A percentile compares a stretch with the other conserved stretches of the same genome.
Conservation (phyloP, 2,113 vertebrate genomes). For the Pampusana beccarii region DNA sequence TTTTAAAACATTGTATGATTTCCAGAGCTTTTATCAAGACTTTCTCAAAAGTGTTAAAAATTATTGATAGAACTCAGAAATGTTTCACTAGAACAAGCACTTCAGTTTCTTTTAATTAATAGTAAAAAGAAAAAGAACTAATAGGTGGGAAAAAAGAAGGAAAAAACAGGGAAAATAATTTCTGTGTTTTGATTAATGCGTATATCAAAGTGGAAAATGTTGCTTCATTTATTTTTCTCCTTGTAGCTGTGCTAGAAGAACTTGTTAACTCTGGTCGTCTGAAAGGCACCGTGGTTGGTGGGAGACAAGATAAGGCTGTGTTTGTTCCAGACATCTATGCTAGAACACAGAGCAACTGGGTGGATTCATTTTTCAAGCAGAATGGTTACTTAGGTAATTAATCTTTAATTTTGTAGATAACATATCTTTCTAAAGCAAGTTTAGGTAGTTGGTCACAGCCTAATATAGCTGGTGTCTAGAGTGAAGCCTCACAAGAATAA, state of each 20-base stretch:
- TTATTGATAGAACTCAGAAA: not conserved
- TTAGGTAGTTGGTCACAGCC: not conserved
- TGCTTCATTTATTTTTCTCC: conserved; percentile 24
- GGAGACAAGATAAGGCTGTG: conserved; percentile 92
- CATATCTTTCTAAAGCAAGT: not conserved
- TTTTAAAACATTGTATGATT: not conserved
- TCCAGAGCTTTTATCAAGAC: not conserved
- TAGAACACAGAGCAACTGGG: conserved; percentile 92
- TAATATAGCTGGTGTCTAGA: not conserved
- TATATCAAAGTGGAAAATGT: not conserved
- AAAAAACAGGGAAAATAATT: not conserved
- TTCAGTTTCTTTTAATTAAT: not conserved
- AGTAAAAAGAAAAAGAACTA: not conserved
- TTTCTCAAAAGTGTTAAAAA: not conserved
- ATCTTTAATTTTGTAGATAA: not conserved
- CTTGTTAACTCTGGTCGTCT: conserved; percentile 88
- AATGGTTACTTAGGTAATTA: conserved; percentile 93
- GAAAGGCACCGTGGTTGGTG: conserved; percentile 89
- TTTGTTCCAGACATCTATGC: conserved; percentile 96
- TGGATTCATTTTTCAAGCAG: conserved; percentile 95
- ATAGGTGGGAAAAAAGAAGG: not conserved
- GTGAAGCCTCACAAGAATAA: not conserved
- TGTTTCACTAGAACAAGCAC: not conserved
- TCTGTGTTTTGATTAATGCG: not conserved
- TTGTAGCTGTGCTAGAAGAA: conserved; percentile 91